phyloP scores from a whole-genome alignment of 2,797 vertebrate species.

The Caiman crocodilus region DNA sequence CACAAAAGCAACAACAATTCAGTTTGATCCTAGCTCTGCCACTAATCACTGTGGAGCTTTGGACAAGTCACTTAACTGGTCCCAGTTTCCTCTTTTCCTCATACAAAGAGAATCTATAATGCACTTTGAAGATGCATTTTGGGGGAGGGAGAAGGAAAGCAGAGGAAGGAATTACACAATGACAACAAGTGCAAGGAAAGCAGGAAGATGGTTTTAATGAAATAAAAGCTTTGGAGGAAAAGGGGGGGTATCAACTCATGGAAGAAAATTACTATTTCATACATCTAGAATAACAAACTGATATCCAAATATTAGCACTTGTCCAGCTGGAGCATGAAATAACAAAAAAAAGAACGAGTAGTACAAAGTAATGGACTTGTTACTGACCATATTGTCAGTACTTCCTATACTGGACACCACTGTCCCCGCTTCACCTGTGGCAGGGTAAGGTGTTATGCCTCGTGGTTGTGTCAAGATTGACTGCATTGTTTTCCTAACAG shows the following conservation, averaged over 20 bases:
- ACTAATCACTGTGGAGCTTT: neutral
- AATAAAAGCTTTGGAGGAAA: neutral
- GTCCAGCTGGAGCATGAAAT: neutral
- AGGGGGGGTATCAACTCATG: too few relatives aligned
- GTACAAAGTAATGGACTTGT: neutral
- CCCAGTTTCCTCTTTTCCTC: neutral
- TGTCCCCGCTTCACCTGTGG: too few relatives aligned
- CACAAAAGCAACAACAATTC: neutral
- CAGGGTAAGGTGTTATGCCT: too few relatives aligned
- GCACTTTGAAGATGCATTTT: neutral
- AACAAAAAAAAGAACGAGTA: neutral
- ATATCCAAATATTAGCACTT: neutral
- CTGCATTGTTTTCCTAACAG: too few relatives aligned
- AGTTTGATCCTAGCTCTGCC: neutral
- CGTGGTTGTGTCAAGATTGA: too few relatives aligned
- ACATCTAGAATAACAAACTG: neutral
- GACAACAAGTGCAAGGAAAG: neutral
- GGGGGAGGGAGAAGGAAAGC: neutral
- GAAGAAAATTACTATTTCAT: neutral
- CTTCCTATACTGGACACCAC: neutral
- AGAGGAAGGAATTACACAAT: neutral
- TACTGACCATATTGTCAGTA: neutral
- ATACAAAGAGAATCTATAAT: neutral
- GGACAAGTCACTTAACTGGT: neutral
- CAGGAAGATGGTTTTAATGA: neutral